These are phyloP conservation scores for Amphipyra tragopoginis DNA, from an alignment of 2,888 invertebrate genomes.

Conservation along the genomic window DNA sequence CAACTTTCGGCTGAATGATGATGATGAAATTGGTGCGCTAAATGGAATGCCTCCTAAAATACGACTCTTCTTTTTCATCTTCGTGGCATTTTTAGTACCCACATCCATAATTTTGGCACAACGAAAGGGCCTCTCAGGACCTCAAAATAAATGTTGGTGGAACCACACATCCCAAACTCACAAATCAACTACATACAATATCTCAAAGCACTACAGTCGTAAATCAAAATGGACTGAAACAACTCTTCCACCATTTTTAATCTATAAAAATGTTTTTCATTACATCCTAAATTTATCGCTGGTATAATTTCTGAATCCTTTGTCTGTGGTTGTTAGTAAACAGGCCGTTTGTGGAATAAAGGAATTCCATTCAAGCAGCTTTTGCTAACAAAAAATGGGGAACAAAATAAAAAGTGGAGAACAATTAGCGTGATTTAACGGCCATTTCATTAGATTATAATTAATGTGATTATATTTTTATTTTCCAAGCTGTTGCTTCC, in stretches of 20 bases:
- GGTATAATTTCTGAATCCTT: conserved; percentile 86
- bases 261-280: conserved; percentile 58
- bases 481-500: conserved; percentile 65
- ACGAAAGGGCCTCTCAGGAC: no score
- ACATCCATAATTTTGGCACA: no score
- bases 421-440: conserved; percentile 89
- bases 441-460: conserved; percentile 86
- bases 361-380: conserved; percentile 85
- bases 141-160: no score
- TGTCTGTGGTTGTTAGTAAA: conserved; percentile 85
- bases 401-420: conserved; percentile 86
- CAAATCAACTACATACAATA: no score
- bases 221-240: conserved; percentile 39
- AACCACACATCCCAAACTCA: no score
- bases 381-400: conserved; percentile 76
- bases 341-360: conserved; percentile 87
- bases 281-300: conserved; percentile 79
- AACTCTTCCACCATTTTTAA: conserved; percentile 52
- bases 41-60: no score
- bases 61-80: no score
- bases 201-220: no score
- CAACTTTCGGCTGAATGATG: no score
- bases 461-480: conserved; percentile 81
- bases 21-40: no score
- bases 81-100: no score